Evolutionary conservation across 2,113 vertebrate genomes (phyloP), one percentile per base, ranked within the genome.

Genomic region (Podarcis cretensis): DNA sequence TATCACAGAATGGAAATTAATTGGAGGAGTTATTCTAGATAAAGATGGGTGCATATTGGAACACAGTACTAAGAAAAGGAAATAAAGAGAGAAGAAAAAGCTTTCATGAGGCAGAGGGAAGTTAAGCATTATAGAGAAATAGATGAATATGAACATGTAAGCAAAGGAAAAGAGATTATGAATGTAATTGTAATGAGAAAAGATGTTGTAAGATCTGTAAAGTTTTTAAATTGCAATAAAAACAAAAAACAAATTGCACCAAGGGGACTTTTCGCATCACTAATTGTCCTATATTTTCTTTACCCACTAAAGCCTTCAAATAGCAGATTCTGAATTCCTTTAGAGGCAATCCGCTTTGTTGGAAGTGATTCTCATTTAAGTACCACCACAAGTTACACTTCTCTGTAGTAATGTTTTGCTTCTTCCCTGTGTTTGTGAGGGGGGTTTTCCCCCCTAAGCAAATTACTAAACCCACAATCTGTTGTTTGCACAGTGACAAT

Each of bases 401-500:
- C 66, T 20, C 30, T 37, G 12, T 32, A 76, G 59, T 76, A 83
- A 66, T 12, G 21, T 65, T 68, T 83, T 68, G 37, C 81, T 83
- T 76, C 68, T 59, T 83, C 48, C 87, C 40, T 68, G 1, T 77
- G n/a, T 77, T 66, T 65, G 81, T 66, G 71, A 32, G 8, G 57
- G 57, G 48, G 5, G 18, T 69, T 54, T 32, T 66, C 35, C 3
- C 21, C 48, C 48, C 63, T 27, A 16, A 76, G 40, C 71, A 88
- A 83, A 88, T 83, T 66, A 66, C 13, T 83, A 75, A 88, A 77
- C 63, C 21, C 40, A 35, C 59, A 77, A 76, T 76, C 71, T 83
- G 59, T 76, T 83, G 63, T 88, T 88, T 77, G 59, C 59, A 30
- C 59, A 54, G 73, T 63, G 59, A 76, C 80, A 88, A 83, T 63